Evolutionary conservation across 2,113 vertebrate species (phyloP).

Genomic region (Dissostichus mawsoni): DNA sequence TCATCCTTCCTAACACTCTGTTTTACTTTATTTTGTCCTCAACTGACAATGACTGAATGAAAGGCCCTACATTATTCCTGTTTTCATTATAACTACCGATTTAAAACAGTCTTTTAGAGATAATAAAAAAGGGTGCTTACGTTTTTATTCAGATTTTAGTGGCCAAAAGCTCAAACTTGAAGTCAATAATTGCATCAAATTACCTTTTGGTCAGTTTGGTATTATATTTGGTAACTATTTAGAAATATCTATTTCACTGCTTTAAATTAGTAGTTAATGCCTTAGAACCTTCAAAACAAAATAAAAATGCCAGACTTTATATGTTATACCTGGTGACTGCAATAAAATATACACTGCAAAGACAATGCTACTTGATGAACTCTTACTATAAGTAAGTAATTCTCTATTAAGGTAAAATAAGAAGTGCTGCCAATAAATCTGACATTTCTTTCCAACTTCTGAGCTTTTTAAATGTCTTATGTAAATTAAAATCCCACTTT

Average conservation of each 20-base stretch:
- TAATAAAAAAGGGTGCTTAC: no score
- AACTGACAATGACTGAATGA: background rate
- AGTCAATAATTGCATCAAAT: background rate
- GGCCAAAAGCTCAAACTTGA: background rate
- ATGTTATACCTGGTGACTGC: background rate
- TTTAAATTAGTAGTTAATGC: background rate
- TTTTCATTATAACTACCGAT: background rate
- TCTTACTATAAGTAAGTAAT: slow-evolving; percentile 5
- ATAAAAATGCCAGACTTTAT: background rate
- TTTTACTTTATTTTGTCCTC: background rate
- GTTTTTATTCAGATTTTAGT: no score
- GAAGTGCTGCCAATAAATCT: slow-evolving; percentile 8
- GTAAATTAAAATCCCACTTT: slow-evolving; percentile 18
- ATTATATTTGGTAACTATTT: no score
- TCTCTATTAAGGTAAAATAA: background rate
- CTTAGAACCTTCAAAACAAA: background rate
- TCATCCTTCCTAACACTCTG: background rate
- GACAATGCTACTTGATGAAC: background rate
- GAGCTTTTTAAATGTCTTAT: slow-evolving; percentile 24
- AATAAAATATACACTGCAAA: slow-evolving; percentile 7
- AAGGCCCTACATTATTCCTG: background rate
- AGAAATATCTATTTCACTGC: background rate
- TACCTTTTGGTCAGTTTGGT: background rate
- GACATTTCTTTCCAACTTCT: slow-evolving; percentile 26
- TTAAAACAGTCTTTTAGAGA: background rate